Evolutionary conservation across 1,140 invertebrate species (phyloP).

Genomic region (Drosophila repleta): DNA sequence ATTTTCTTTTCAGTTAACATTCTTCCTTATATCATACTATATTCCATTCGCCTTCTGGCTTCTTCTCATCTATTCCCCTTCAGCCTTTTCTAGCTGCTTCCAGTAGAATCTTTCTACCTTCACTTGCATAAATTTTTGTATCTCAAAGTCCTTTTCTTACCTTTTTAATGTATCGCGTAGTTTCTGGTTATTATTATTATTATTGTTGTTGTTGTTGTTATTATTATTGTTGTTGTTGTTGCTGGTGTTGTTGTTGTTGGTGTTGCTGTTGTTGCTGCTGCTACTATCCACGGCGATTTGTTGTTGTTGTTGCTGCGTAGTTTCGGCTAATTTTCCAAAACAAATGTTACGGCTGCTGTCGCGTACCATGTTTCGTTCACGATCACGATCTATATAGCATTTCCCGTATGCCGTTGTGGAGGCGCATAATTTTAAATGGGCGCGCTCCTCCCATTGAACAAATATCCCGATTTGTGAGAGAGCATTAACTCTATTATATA

Average conservation of each 20-base stretch:
- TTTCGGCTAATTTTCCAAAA: constrained; percentile 99
- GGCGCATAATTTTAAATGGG: constrained; percentile 79
- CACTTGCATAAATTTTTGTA: too few species aligned
- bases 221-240: constrained; percentile 56
- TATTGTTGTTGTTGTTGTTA: constrained; percentile 3
- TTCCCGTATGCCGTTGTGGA: constrained; percentile 68
- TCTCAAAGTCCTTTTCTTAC: constrained; percentile 85
- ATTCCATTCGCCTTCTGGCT: too few species aligned
- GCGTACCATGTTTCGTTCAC: constrained; percentile 96
- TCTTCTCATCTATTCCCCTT: too few species aligned
- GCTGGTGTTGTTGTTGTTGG: constrained; percentile 23
- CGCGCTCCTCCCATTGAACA: constrained; percentile 74
- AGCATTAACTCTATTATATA: constrained; percentile 18
- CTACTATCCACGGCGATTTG: constrained; percentile 69
- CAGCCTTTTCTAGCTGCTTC: too few species aligned
- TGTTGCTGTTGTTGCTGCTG: constrained; percentile 54
- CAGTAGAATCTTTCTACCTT: too few species aligned
- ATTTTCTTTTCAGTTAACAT: too few species aligned
- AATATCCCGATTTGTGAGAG: constrained; percentile 39
- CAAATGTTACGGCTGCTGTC: constrained; percentile 98
- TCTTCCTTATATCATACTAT: too few species aligned
- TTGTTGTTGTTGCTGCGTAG: constrained; percentile 87
- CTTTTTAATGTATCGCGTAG: constrained; percentile 98
- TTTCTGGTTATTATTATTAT: constrained; percentile 70
- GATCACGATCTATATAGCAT: constrained; percentile 74